Percentiles rank a stretch among this genome's conserved stretches.
Evolutionary conservation across 2,113 vertebrate genomes (phyloP).

Genomic region (Bagarius yarrelli): DNA sequence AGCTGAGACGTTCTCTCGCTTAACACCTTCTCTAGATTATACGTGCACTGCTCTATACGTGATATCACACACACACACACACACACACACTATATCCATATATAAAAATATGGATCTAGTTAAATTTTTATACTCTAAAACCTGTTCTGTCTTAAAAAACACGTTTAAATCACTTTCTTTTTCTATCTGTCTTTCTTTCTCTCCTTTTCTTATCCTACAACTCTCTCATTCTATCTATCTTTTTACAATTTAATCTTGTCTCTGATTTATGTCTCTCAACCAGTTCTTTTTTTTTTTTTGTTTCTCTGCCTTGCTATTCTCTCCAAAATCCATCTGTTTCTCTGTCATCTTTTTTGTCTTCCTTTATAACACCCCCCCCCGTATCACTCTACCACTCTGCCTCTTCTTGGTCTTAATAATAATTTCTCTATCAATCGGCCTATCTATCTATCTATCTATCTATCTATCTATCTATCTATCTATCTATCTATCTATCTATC

Average conservation of each 20-base stretch:
- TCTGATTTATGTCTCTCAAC: too few relatives aligned
- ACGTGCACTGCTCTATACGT: conserved; percentile 81
- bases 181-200: background rate
- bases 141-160: background rate
- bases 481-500: background rate
- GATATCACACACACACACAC: conserved; percentile 69
- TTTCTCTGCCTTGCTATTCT: too few relatives aligned
- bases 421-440: too few relatives aligned
- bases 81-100: background rate
- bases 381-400: too few relatives aligned
- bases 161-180: background rate
- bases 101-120: background rate
- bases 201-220: background rate
- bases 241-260: too few relatives aligned
- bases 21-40: conserved; percentile 83
- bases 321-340: too few relatives aligned
- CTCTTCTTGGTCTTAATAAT: too few relatives aligned
- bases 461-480: background rate
- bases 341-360: too few relatives aligned
- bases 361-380: too few relatives aligned
- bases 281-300: too few relatives aligned
- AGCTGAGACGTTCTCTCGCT: conserved; percentile 81
- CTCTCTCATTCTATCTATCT: too few relatives aligned
- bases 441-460: background rate
- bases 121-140: conserved; percentile 1